Conservation (phyloP, 2,888 invertebrate species). For the Thera obeliscata region DNA sequence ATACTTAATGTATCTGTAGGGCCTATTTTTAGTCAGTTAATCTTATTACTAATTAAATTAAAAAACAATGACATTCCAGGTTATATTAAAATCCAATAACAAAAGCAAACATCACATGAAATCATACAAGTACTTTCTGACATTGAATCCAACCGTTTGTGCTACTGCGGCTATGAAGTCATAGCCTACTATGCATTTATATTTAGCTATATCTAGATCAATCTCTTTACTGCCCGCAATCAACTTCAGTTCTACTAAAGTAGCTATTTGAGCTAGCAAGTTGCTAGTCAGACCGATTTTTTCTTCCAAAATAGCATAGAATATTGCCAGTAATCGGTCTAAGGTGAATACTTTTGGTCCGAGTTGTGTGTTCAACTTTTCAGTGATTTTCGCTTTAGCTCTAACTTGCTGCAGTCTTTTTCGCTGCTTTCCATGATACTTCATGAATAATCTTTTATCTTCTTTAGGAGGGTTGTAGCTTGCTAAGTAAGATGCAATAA, state of each 20-base stretch:
- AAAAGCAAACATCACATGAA: slow-evolving; percentile 69
- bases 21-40: slow-evolving; percentile 7
- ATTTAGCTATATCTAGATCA: slow-evolving; percentile 91
- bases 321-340: slow-evolving; percentile 93
- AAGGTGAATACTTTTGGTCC: slow-evolving; percentile 94
- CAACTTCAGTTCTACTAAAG: slow-evolving; percentile 92
- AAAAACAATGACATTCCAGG: slow-evolving; percentile 23
- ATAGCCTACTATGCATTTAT: slow-evolving; percentile 93
- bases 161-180: slow-evolving; percentile 92
- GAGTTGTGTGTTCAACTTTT: slow-evolving; percentile 87
- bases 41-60: slow-evolving; percentile 38
- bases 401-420: slow-evolving; percentile 86
- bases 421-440: slow-evolving; percentile 89
- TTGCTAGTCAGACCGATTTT: slow-evolving; percentile 94
- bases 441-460: slow-evolving; percentile 94
- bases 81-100: slow-evolving; percentile 32
- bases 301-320: slow-evolving; percentile 94
- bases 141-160: slow-evolving; percentile 90
- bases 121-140: slow-evolving; percentile 90
- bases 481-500: slow-evolving; percentile 96
- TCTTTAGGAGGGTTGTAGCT: slow-evolving; percentile 96
- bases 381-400: slow-evolving; percentile 83
- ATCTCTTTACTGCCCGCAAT: slow-evolving; percentile 89
- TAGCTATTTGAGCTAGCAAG: slow-evolving; percentile 93
- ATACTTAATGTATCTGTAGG: neutral